These are phyloP conservation scores for Ctenopoma multispine DNA, from an alignment of 2,797 vertebrate species.

Conservation along the genomic window DNA sequence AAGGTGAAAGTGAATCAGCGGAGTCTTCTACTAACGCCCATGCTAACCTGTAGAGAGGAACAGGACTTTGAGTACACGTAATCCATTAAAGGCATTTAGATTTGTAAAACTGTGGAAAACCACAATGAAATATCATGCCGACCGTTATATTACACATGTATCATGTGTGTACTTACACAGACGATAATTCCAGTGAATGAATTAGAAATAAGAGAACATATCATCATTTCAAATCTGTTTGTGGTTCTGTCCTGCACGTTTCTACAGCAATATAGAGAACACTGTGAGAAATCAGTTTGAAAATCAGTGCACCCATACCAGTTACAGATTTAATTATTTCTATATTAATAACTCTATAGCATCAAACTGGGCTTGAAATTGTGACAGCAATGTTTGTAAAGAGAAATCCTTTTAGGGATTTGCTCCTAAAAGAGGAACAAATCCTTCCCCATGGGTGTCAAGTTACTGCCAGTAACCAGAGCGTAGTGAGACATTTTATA, in stretches of 20 bases:
- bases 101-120: neutral
- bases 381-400: slow-evolving; percentile 24
- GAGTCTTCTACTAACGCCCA: neutral
- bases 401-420: slow-evolving; percentile 39
- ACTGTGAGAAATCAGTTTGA: slow-evolving; percentile 12
- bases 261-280: neutral
- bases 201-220: neutral
- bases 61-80: no score
- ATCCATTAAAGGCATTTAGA: neutral
- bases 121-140: neutral
- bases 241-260: neutral
- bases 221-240: slow-evolving; percentile 3
- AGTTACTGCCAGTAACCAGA: slow-evolving; percentile 42
- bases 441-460: slow-evolving; percentile 39
- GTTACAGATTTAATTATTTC: slow-evolving; percentile 22
- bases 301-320: slow-evolving; percentile 7
- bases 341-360: neutral
- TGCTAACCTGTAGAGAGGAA: no score
- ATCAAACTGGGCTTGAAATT: slow-evolving; percentile 2
- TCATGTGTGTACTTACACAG: neutral
- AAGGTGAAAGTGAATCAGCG: slow-evolving; percentile 1
- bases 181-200: neutral
- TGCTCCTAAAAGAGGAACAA: slow-evolving; percentile 43
- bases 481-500: slow-evolving; percentile 22
- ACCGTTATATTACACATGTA: neutral